Base-by-base conservation (phyloP, 2,888 invertebrate genomes). In the Ganaspis brasiliensis region DNA sequence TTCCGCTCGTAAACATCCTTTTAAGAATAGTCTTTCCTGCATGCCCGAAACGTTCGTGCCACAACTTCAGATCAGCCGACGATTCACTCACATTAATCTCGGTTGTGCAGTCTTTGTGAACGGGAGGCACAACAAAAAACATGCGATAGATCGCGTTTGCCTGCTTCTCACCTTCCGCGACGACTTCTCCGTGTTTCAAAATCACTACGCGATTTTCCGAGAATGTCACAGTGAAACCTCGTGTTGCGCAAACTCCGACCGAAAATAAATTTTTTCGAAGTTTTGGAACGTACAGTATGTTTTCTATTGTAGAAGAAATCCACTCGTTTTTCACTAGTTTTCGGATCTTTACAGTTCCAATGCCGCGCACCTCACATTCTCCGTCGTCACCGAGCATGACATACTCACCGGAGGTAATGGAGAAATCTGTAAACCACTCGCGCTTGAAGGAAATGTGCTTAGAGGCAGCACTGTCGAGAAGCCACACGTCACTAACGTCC, bases 261-360 rank as follows among this genome's bases (percentile, higher is more conserved):
- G 61, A 61, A 24, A 61, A 61, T 10, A 61, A 61, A 26, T 61
- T 61, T 61, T 61, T 61, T 31, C 35, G 3, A 26, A 61, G 35
- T 6, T 16, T n/a, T 26, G 61, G 61, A 31, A 61, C 61, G n/a
- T n/a, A 37, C 4, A 85, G 73, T 56, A 85, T 82, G 79, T 86
- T 75, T 19, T 79, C 74, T 16, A 88, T 76, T 12, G 37, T 55
- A 14, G 80, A 74, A 10, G 79, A 16, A 12, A 74, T 49, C 87
- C 87, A 88, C 74, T 81, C 73, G 19, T 78, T 80, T 37, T 85
- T 81, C 19, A 85, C 70, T 26, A 73, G 78, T 16, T 75, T 82
- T 70, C 81, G 56, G 31, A 76, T 72, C n/a, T 24, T 9, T 6
- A 76, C 35, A 12, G 40, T 76, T 2, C 72, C 76, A 2, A 35